Evolutionary conservation across 1,140 invertebrate species (phyloP).

Genomic region (Pseudomyrmex pallidus): DNA sequence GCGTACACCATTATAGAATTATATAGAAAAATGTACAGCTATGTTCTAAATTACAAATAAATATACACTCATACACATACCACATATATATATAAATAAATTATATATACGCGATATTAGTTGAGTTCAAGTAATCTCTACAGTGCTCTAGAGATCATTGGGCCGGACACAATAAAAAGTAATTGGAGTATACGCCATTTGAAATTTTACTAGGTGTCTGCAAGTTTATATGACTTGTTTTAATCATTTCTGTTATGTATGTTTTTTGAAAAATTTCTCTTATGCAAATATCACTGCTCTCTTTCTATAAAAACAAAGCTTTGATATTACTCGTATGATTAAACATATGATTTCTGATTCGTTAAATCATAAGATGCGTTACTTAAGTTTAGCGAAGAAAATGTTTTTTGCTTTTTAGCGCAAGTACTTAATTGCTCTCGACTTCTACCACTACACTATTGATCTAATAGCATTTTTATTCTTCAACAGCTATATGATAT

Average conservation of each 20-base stretch:
- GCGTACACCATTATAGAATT: constrained; percentile 48
- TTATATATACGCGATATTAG: constrained; percentile 22
- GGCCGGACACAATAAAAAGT: constrained; percentile 12
- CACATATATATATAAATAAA: neutral
- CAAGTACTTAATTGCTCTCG: constrained; percentile 77
- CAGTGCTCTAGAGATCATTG: constrained; percentile 19
- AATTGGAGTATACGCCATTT: constrained; percentile 19
- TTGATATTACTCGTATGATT: neutral
- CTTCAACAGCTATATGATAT: constrained; percentile 76
- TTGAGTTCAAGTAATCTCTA: constrained; percentile 29
- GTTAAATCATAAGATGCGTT: neutral
- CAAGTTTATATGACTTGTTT: constrained; percentile 24
- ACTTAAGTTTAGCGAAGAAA: constrained; percentile 64
- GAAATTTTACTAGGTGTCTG: constrained; percentile 17
- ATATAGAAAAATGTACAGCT: constrained; percentile 39
- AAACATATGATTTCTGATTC: constrained; percentile 19
- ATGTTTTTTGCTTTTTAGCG: constrained; percentile 60
- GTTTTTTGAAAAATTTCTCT: neutral
- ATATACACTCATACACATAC: constrained; percentile 12
- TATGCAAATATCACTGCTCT: neutral
- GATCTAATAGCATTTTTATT: constrained; percentile 78
- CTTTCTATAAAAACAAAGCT: constrained; percentile 6
- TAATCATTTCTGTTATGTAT: constrained; percentile 20
- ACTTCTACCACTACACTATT: constrained; percentile 76
- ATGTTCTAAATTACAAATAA: constrained; percentile 41